phyloP scores from a whole-genome alignment of 64 coral and sea anemone genomes.

The Actinia tenebrosa region DNA sequence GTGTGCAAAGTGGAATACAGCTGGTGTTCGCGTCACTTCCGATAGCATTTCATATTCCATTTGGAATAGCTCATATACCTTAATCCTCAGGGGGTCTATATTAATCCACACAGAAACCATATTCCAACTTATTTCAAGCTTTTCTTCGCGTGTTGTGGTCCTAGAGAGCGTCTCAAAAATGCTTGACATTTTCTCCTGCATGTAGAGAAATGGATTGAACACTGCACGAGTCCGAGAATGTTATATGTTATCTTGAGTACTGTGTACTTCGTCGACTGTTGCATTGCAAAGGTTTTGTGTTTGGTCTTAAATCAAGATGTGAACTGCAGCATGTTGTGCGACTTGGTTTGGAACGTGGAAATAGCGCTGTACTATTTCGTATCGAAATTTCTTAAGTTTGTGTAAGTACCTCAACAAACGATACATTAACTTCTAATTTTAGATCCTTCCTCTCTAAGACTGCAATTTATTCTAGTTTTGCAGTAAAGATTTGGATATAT shows the following conservation, averaged over 20 bases:
- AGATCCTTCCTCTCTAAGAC: no score
- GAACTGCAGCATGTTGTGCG: constrained; percentile 52
- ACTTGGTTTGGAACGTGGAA: constrained; percentile 58
- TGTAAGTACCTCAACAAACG: constrained; percentile 37
- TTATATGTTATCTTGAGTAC: constrained; percentile 33
- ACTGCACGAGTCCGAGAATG: background rate
- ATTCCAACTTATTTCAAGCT: background rate
- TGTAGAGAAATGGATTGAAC: background rate
- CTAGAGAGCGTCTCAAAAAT: no score
- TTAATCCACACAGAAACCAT: background rate
- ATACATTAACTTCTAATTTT: background rate
- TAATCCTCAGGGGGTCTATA: background rate
- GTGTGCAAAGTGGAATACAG: background rate
- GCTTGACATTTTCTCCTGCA: background rate
- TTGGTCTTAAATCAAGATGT: constrained; percentile 33
- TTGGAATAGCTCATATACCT: background rate
- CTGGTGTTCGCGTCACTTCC: background rate
- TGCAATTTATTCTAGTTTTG: no score
- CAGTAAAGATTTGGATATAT: no score
- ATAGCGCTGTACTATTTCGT: constrained; percentile 47
- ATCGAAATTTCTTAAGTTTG: constrained; percentile 36
- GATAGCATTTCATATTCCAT: background rate
- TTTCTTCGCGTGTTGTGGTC: background rate
- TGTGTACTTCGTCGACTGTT: constrained; percentile 37
- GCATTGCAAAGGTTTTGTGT: constrained; percentile 17